Evolutionary conservation across 2,888 invertebrate genomes (phyloP).

Genomic region (Acrobasis suavella): DNA sequence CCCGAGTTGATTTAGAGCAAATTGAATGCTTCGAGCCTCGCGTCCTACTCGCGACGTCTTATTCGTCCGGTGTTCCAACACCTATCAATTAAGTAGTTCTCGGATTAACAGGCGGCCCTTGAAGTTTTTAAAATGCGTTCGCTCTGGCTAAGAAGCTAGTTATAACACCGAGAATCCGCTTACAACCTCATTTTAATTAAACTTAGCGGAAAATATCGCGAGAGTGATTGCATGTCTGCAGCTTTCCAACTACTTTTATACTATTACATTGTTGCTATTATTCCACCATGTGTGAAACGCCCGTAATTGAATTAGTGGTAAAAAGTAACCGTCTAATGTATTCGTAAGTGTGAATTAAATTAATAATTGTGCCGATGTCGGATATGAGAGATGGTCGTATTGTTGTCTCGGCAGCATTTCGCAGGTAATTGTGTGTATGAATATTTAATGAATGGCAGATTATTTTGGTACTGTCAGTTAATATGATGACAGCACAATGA

Average conservation of each 20-base stretch:
- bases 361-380: conserved; percentile 53
- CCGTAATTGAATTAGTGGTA: conserved; percentile 44
- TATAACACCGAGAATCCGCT: conserved; percentile 47
- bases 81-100: conserved; percentile 63
- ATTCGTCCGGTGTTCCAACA: conserved; percentile 52
- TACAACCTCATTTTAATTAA: conserved; percentile 45
- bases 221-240: conserved; percentile 41
- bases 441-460: conserved; percentile 74
- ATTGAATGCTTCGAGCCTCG: conserved; percentile 63
- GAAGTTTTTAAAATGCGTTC: conserved; percentile 44
- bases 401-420: conserved; percentile 62
- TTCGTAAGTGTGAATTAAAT: conserved; percentile 56
- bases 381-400: conserved; percentile 55
- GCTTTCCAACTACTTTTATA: conserved; percentile 33
- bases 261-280: conserved; percentile 28
- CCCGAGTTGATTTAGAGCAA: conserved; percentile 66
- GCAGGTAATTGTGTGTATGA: conserved; percentile 69
- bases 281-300: conserved; percentile 36
- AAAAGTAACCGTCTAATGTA: conserved; percentile 45
- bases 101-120: conserved; percentile 44
- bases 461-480: conserved; percentile 79
- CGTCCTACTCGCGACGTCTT: conserved; percentile 50
- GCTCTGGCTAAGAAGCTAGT: conserved; percentile 45
- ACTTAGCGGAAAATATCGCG: conserved; percentile 38
- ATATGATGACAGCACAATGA: conserved; percentile 77